Percentiles rank a stretch among this genome's conserved stretches.
Conservation (phyloP, 2,113 vertebrate species). For the Strix uralensis region DNA sequence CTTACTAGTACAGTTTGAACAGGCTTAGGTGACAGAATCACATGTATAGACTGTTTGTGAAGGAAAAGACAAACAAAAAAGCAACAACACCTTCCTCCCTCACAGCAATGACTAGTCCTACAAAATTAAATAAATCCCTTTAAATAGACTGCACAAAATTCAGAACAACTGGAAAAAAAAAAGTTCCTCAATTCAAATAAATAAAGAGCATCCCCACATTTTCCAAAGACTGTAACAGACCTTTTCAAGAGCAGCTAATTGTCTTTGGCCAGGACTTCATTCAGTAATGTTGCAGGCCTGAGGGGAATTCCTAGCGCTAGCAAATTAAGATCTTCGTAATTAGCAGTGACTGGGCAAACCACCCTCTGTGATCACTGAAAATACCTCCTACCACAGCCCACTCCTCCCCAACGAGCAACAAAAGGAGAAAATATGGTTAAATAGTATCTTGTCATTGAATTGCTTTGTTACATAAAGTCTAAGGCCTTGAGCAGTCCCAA, state of each 20-base stretch:
- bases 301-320: neutral
- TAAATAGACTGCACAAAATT: neutral
- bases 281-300: slow-evolving; percentile 20
- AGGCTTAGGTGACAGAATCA: neutral
- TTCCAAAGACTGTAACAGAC: neutral
- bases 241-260: slow-evolving; percentile 37
- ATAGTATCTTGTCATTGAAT: slow-evolving; percentile 58
- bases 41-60: neutral
- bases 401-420: neutral
- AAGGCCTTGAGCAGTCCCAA: slow-evolving; percentile 63
- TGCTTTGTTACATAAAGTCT: slow-evolving; percentile 62
- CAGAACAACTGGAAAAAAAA: neutral
- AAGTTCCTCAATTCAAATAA: neutral
- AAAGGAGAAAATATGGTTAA: slow-evolving; percentile 52
- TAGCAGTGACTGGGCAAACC: slow-evolving; percentile 35
- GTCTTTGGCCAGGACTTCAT: slow-evolving; percentile 12
- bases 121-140: neutral
- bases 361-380: slow-evolving; percentile 10
- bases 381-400: neutral
- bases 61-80: neutral
- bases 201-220: neutral
- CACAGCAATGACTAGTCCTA: neutral
- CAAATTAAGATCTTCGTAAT: slow-evolving; percentile 56
- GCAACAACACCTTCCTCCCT: neutral
- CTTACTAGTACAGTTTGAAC: neutral